Evolutionary conservation across 2,888 invertebrate genomes (phyloP), one percentile per base, ranked within the genome.

Genomic region (Eupithecia dodoneata): DNA sequence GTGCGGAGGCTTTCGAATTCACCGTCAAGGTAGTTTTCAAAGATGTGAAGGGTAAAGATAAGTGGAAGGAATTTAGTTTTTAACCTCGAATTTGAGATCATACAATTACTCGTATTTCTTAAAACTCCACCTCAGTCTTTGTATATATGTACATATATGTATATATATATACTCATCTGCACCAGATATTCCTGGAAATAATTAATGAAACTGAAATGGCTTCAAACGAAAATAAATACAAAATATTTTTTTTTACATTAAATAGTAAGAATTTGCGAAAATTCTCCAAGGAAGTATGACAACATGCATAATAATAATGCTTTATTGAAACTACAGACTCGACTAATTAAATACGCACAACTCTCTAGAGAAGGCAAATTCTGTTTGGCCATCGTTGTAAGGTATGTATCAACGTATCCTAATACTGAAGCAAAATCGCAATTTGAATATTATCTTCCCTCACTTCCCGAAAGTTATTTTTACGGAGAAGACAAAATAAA

Each of bases 1-100:
- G 83, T 83, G 81, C 82, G 82, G 76, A 81, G 77, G 73, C 70
- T 74, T 74, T 71, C 49, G 65, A 78, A 76, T 74, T 67, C 55
- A 73, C 71, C 47, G 47, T 72, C 18, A 65, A 78, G 49, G 73
- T 71, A 75, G 67, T 65, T 73, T 63, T 65, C n/a, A 73, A 55
- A 44, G 66, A 44, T 70, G 55, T 63, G 49, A 52, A 73, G 63
- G 9, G 47, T 52, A 4, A 4, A 30, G 30, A 30, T 59, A 59
- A 59, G 18, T 59, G 2, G 30, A 30, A 10, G 30, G 3, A 30
- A 30, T 63, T 63, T 4, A 30, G 30, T 30, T 9, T 59, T 59
- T 2, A 18, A 59, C 18, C 7, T 55, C 7, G 0, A 10, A 12
- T 47, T 47, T 47, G 9, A 47, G 47, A 2, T 47, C 0, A 47